Evolutionary conservation across 1,140 invertebrate species (phyloP), one percentile per base, ranked within the genome.

Genomic region (Acromyrmex echinatior): DNA sequence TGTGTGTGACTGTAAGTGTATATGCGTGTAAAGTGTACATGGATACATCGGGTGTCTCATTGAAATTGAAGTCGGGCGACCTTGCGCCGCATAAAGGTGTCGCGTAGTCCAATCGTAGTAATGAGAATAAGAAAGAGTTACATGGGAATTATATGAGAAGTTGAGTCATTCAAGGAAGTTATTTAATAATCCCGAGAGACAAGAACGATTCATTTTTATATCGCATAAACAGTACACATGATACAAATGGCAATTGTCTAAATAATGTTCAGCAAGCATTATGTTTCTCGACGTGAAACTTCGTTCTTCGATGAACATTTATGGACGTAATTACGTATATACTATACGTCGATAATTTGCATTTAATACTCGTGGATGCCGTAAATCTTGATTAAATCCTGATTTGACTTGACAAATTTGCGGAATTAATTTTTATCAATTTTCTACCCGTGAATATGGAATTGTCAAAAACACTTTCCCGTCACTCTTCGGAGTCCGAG

Each of bases 51-150:
- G 60, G 12, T 62, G 58, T 68, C 60, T 60, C 79, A 53, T 74
- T 87, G 71, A 86, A 71, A 65, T 62, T 68, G 35, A 85, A 79
- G 79, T 71, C 53, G 63, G 21, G 12, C 25, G 84, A 87, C 86
- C 86, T 86, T 51, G 85, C 49, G 12, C n/a, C 81, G 63, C 9
- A 45, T 21, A 65, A 62, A 86, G 74, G 25, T 63, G 74, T 60
- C 63, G 53, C 60, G 80, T 18, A 18, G 51, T 18, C 45, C 49
- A 53, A 79, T 79, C 74, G 39, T 14, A 25, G 7, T 80, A 78
- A 78, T 65, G 73, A 86, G n/a, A 63, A 53, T 56, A 31, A 21
- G n/a, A 78, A 66, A 45, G 39, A 45, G 35, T 65, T 68, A 58
- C 25, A 31, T 16, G 25, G 10, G 18, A 39, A 31, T 53, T 58